phyloP scores from a whole-genome alignment of 2,113 vertebrate genomes.

The Rallus limicola region DNA sequence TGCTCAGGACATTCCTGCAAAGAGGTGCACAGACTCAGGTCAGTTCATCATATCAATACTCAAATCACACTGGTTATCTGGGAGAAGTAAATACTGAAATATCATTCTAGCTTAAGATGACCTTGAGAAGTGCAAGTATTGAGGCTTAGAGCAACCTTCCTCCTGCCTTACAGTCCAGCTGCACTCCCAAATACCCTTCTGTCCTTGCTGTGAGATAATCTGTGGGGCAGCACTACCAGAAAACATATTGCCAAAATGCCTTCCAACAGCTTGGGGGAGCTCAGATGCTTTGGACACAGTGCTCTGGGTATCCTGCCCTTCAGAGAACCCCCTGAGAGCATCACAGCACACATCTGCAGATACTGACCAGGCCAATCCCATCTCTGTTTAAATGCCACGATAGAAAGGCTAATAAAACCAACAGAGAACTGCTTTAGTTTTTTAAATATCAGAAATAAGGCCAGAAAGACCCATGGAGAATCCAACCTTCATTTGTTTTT shows the following conservation, averaged over 20 bases:
- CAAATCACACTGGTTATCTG: neutral
- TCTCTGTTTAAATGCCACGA: conserved; percentile 36
- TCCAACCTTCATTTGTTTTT: conserved; percentile 39
- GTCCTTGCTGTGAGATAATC: neutral
- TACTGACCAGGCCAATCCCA: neutral
- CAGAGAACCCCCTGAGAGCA: neutral
- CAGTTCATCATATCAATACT: neutral
- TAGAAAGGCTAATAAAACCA: conserved; percentile 32
- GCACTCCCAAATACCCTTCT: neutral
- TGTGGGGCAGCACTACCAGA: accelerated
- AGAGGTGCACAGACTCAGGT: neutral
- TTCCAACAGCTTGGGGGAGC: neutral
- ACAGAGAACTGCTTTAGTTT: neutral
- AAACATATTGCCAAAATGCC: accelerated
- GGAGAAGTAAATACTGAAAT: neutral
- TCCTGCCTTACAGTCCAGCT: neutral
- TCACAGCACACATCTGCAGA: neutral
- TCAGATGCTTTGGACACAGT: neutral
- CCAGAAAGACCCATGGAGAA: conserved; percentile 12
- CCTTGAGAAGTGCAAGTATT: neutral
- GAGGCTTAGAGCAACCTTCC: neutral
- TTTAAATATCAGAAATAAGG: conserved; percentile 48
- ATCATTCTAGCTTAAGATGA: neutral
- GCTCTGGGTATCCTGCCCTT: neutral
- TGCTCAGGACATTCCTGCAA: neutral